A percentile compares a stretch with the other conserved stretches of the same genome.
These are phyloP conservation scores for Athalia rosae DNA, from an alignment of 2,888 invertebrate species.

Conservation along the genomic window DNA sequence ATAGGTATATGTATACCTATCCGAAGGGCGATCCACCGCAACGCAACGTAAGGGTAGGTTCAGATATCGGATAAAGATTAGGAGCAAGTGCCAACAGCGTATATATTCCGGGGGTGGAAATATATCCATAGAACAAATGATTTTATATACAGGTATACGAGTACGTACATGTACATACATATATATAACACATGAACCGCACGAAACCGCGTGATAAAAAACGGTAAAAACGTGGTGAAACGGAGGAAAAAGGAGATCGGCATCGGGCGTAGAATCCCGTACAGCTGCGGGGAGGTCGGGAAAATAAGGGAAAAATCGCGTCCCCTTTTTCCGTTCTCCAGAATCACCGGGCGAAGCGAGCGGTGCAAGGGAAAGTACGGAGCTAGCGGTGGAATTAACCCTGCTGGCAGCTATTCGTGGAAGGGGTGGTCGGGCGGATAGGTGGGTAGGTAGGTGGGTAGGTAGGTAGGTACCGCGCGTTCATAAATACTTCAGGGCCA, in stretches of 20 bases:
- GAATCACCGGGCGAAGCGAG: constrained; percentile 25
- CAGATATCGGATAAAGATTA: constrained; percentile 66
- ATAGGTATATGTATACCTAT: not conserved
- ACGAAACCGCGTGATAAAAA: constrained; percentile 8
- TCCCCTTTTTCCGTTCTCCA: not conserved
- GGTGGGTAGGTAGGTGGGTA: constrained; percentile 48
- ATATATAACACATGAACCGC: not conserved
- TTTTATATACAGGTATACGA: not conserved
- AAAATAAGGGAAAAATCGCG: constrained; percentile 45
- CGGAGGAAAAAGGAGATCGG: constrained; percentile 27
- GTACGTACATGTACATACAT: not conserved
- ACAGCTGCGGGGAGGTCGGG: constrained; percentile 39
- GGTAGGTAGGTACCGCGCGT: constrained; percentile 52
- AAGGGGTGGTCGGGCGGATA: constrained; percentile 46
- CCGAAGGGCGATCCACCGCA: constrained; percentile 53
- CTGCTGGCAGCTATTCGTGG: constrained; percentile 20
- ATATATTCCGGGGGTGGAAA: constrained; percentile 9
- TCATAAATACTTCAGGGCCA: constrained; percentile 69
- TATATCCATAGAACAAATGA: constrained; percentile 29
- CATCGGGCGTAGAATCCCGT: constrained; percentile 27
- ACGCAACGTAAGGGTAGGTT: constrained; percentile 49
- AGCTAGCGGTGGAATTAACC: constrained; percentile 39
- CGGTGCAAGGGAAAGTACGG: constrained; percentile 43
- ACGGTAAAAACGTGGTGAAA: constrained; percentile 42
- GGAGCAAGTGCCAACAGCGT: constrained; percentile 40